Evolutionary conservation across 2,113 vertebrate species (phyloP), one percentile per base, ranked within the genome.

Genomic region (Empidonax traillii): DNA sequence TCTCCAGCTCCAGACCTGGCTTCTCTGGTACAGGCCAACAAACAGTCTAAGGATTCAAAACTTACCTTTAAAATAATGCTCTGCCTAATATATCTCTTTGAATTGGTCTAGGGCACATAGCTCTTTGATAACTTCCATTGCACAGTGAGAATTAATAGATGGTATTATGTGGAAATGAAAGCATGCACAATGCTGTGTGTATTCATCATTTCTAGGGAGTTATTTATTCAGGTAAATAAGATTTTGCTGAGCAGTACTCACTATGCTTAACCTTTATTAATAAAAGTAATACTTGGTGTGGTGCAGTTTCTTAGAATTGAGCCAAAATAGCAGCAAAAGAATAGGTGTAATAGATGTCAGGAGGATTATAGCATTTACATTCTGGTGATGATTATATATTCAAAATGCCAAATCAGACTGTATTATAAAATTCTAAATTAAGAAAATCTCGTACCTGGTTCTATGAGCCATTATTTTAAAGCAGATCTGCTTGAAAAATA

Each of bases 371-470:
- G 77, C 66, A 79, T 94, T 94, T 92, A 78, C n/a, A 51, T 96
- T 94, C 55, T 91, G 66, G 51, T 89, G 78, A 25, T 91, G 85
- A 76, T 81, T 87, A 69, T 62, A 67, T 94, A 78, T 78, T 94
- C 66, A 88, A 85, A 75, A 82, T 93, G 91, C 83, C 80, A 89
- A 93, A 83, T 85, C 49, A 63, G 43, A 90, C 76, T 72, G 49
- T 53, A 67, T 86, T 91, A 47, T 69, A 69, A 85, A 80, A 74
- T 63, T 82, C 67, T 94, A 91, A 94, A 94, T 90, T 85, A 90
- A 88, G 78, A 83, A 90, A 93, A 94, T 80, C 77, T 28, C 65
- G 19, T 55, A 44, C 59, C 22, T 66, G 43, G 21, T 86, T 90
- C 44, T 77, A 14, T 59, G 13, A 91, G 24, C 67, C 10, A 27